These are phyloP conservation scores for Rhyzopertha dominica DNA, from an alignment of 1,140 invertebrate species.

Conservation along the genomic window DNA sequence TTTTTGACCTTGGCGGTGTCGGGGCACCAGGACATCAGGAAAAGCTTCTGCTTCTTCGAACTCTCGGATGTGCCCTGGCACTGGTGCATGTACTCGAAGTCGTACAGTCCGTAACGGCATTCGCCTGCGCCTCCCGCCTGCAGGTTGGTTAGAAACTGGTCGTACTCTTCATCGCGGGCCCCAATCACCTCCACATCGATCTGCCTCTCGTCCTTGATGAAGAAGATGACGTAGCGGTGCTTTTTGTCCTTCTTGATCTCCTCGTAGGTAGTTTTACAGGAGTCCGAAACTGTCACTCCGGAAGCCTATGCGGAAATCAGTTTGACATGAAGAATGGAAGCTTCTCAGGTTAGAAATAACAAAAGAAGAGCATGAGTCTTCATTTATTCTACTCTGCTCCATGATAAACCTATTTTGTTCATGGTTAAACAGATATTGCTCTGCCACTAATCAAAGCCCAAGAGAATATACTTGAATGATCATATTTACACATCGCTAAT, in stretches of 20 bases:
- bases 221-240: slow-evolving; percentile 93
- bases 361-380: too few species aligned
- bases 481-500: too few species aligned
- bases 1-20: slow-evolving; percentile 96
- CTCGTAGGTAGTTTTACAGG: slow-evolving; percentile 91
- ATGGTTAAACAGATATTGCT: too few species aligned
- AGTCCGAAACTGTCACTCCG: slow-evolving; percentile 90
- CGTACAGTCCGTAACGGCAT: slow-evolving; percentile 92
- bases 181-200: slow-evolving; percentile 88
- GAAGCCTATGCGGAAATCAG: too few species aligned
- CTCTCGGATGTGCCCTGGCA: slow-evolving; percentile 90
- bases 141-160: slow-evolving; percentile 84
- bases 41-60: slow-evolving; percentile 91
- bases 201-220: slow-evolving; percentile 91
- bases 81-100: slow-evolving; percentile 93
- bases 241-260: slow-evolving; percentile 97
- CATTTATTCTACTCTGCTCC: too few species aligned
- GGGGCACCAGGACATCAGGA: slow-evolving; percentile 96
- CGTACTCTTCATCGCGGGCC: slow-evolving; percentile 80
- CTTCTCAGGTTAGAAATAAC: too few species aligned
- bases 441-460: too few species aligned
- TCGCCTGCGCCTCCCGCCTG: slow-evolving; percentile 83
- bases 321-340: too few species aligned
- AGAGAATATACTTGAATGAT: too few species aligned
- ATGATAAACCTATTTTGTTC: too few species aligned